Conservation (phyloP, 2,797 vertebrate species). For the Atherinosoma microstoma region DNA sequence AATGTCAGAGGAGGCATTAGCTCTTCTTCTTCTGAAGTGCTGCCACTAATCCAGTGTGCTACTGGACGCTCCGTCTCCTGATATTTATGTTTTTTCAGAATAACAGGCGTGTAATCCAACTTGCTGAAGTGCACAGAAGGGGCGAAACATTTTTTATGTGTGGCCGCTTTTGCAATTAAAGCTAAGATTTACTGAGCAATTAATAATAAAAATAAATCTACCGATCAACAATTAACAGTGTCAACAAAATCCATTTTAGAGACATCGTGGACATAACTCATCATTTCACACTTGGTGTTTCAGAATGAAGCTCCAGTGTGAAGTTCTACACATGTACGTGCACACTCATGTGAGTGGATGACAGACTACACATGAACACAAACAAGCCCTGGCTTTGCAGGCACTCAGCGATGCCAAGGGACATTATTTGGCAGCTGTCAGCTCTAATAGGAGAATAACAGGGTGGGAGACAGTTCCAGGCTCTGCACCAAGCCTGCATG, state of each 20-base stretch:
- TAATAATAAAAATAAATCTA: neutral
- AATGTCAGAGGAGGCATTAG: neutral
- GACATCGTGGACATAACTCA: neutral
- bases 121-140: neutral
- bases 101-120: neutral
- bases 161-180: neutral
- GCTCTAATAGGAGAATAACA: constrained; percentile 76
- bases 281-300: neutral
- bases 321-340: constrained; percentile 25
- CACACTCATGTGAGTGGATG: constrained; percentile 29
- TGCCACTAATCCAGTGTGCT: neutral
- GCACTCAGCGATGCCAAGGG: constrained; percentile 70
- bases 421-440: constrained; percentile 83
- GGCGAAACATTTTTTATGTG: too few species aligned
- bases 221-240: neutral
- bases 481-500: constrained; percentile 73
- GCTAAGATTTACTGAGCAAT: neutral
- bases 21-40: neutral
- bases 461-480: constrained; percentile 73
- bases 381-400: constrained; percentile 64
- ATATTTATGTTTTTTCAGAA: neutral
- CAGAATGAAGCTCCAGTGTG: constrained; percentile 19
- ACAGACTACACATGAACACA: constrained; percentile 55
- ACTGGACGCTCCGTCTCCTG: neutral
- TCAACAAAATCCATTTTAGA: neutral